Conservation (phyloP, 2,113 vertebrate genomes). For the Gymnorhina tibicen region DNA sequence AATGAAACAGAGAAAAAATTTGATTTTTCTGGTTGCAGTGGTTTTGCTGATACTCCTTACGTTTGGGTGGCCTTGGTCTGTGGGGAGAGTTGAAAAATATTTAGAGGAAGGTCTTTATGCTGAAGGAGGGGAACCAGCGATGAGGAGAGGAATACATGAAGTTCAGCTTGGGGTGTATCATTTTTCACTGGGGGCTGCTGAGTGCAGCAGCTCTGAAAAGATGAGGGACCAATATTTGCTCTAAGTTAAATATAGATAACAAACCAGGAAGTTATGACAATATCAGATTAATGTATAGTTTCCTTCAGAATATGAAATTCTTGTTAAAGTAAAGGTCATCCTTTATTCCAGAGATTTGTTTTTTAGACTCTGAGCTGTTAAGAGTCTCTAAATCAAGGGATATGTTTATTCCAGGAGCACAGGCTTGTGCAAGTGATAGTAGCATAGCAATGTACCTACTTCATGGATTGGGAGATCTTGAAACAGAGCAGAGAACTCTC, state of each 20-base stretch:
- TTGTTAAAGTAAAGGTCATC: not conserved
- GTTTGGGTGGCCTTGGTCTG: not conserved
- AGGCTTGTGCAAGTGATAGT: not conserved
- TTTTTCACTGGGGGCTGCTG: not conserved
- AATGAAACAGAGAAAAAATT: not conserved
- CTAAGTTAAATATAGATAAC: not conserved
- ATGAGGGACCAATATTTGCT: not conserved
- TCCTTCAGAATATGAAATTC: not conserved
- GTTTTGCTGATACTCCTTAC: not conserved
- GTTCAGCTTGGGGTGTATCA: not conserved
- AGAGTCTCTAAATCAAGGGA: not conserved
- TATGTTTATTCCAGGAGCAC: not conserved
- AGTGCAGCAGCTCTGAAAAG: not conserved
- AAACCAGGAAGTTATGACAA: not conserved
- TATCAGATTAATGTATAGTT: not conserved
- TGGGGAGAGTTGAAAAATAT: not conserved
- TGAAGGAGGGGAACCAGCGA: not conserved
- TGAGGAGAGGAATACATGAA: not conserved
- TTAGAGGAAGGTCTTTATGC: not conserved
- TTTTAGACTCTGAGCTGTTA: not conserved
- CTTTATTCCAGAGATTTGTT: not conserved
- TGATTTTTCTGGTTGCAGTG: not conserved
- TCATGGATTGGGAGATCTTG: not conserved
- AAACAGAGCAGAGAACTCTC: not conserved
- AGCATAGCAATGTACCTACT: not conserved